phyloP scores from a whole-genome alignment of 2,888 invertebrate species.

The Nephrotoma appendiculata region DNA sequence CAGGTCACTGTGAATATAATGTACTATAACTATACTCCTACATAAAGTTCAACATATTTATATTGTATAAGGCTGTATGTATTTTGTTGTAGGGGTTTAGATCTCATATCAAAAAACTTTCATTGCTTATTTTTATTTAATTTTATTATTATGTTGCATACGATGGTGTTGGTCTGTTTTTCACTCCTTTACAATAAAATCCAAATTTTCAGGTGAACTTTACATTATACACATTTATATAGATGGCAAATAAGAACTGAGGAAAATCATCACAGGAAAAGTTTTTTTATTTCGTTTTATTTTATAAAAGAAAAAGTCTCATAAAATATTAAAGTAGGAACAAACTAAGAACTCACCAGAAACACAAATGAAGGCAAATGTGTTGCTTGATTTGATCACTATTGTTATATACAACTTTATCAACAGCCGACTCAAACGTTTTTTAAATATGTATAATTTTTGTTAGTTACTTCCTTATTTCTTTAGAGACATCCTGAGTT shows the following conservation, averaged over 20 bases:
- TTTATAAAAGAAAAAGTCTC: too few species aligned
- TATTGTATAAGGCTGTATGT: not conserved
- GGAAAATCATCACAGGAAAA: not conserved
- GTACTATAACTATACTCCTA: too few species aligned
- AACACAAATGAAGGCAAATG: not conserved
- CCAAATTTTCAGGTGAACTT: not conserved
- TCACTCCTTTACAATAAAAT: not conserved
- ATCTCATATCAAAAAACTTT: not conserved
- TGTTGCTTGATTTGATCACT: not conserved
- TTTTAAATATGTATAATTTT: not conserved
- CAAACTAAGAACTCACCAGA: too few species aligned
- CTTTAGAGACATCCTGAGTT: not conserved
- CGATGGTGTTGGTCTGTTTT: not conserved
- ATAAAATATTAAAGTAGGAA: too few species aligned
- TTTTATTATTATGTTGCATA: not conserved
- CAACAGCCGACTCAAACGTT: not conserved
- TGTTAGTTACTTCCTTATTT: not conserved
- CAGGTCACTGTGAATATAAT: too few species aligned
- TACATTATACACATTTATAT: not conserved
- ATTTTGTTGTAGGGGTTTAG: not conserved
- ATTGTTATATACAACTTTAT: not conserved
- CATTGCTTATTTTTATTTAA: not conserved
- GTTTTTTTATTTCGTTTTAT: not conserved
- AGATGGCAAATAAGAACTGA: not conserved
- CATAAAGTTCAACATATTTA: not conserved